Evolutionary conservation across 2,797 vertebrate species (phyloP).

Genomic region (Acanthurus tractus): DNA sequence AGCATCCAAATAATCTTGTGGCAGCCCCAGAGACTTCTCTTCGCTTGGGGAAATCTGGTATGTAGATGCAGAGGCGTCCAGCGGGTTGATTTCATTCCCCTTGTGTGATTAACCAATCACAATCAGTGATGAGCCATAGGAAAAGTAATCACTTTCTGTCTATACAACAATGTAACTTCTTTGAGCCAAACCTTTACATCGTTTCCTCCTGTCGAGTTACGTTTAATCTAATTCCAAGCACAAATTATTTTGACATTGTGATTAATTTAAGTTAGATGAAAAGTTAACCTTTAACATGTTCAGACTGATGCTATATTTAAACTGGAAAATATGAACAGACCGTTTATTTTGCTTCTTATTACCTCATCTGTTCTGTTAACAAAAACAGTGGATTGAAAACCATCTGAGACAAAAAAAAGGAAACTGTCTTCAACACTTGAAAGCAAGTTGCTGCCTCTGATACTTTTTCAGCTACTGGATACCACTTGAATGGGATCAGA

Average conservation of each 20-base stretch:
- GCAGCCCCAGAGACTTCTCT: constrained; percentile 66
- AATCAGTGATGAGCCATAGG: constrained; percentile 73
- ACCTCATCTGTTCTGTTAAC: constrained; percentile 12
- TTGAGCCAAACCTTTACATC: constrained; percentile 45
- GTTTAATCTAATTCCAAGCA: constrained; percentile 51
- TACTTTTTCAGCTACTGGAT: neutral
- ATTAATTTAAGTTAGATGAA: constrained; percentile 55
- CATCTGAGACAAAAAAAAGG: neutral
- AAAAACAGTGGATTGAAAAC: neutral
- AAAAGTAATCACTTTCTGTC: constrained; percentile 71
- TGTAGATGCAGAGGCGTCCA: constrained; percentile 56
- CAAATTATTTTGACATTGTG: constrained; percentile 48
- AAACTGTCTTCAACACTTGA: neutral
- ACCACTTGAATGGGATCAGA: neutral
- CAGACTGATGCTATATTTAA: constrained; percentile 57
- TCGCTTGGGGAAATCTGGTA: constrained; percentile 62
- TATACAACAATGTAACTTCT: constrained; percentile 33
- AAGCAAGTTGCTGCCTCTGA: neutral
- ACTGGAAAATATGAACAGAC: constrained; percentile 17
- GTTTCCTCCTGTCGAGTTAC: constrained; percentile 51
- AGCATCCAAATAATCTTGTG: constrained; percentile 78
- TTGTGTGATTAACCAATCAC: constrained; percentile 73
- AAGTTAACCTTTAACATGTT: constrained; percentile 49
- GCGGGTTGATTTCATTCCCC: constrained; percentile 62
- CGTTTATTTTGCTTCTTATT: constrained; percentile 33